Conservation (phyloP, 1,140 invertebrate genomes). For the Paralvinella palmiformis region DNA sequence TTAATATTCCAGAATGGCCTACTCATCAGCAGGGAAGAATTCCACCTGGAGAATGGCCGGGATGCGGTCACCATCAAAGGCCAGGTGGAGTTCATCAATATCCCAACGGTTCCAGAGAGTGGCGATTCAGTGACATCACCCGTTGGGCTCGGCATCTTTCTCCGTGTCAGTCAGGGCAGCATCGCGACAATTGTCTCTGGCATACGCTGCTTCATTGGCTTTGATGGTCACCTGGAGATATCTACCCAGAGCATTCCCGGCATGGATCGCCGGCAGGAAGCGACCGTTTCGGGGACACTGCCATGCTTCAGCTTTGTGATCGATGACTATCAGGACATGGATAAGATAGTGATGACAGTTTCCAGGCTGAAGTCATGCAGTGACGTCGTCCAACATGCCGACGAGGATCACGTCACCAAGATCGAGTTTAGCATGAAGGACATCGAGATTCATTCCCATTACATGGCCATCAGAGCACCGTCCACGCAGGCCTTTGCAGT, state of each 20-base stretch:
- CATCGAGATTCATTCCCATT: neutral
- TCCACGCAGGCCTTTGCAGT: too few relatives aligned
- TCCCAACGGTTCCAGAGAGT: neutral
- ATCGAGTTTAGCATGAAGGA: constrained; percentile 1
- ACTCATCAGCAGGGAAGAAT: constrained; percentile 1
- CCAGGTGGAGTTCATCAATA: constrained; percentile 7
- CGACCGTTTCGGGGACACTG: neutral
- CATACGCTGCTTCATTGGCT: constrained; percentile 8
- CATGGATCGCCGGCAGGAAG: neutral
- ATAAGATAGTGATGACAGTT: constrained; percentile 2
- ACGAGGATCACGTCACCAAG: neutral
- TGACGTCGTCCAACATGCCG: neutral
- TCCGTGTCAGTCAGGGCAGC: constrained; percentile 7
- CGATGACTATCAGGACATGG: neutral
- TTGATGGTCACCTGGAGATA: neutral
- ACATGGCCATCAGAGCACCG: too few relatives aligned
- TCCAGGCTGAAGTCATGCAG: constrained; percentile 1
- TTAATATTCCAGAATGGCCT: constrained; percentile 10
- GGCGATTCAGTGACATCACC: neutral
- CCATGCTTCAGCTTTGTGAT: constrained; percentile 9
- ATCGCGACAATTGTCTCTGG: neutral
- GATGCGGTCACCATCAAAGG: constrained; percentile 2
- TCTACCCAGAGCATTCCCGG: neutral
- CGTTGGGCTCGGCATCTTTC: neutral
- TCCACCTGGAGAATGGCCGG: neutral